phyloP scores from a whole-genome alignment of 1,140 invertebrate genomes.

The Schlechtendalia chinensis region DNA sequence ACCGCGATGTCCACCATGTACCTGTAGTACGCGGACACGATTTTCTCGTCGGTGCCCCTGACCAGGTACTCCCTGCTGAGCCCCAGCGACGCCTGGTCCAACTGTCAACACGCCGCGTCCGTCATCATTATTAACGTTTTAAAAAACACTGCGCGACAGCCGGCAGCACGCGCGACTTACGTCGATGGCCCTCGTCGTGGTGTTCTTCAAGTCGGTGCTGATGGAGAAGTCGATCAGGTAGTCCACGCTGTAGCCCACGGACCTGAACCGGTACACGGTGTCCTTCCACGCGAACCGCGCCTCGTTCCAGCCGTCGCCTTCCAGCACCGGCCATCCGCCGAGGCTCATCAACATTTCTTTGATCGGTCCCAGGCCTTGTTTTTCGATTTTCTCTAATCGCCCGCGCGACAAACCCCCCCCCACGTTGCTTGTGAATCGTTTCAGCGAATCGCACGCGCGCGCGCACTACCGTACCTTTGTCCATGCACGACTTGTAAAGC shows the following conservation, averaged over 20 bases:
- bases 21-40: slow-evolving; percentile 75
- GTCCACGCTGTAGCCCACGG: slow-evolving; percentile 79
- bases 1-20: slow-evolving; percentile 87
- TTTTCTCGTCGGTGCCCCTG: slow-evolving; percentile 75
- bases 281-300: slow-evolving; percentile 76
- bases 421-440: too few relatives aligned
- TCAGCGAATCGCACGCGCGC: too few relatives aligned
- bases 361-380: slow-evolving; percentile 69
- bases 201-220: slow-evolving; percentile 87
- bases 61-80: slow-evolving; percentile 85
- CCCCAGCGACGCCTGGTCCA: slow-evolving; percentile 89
- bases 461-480: too few relatives aligned
- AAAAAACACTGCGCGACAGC: too few relatives aligned
- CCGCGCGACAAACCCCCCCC: too few relatives aligned
- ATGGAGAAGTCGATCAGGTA: slow-evolving; percentile 92
- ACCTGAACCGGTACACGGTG: slow-evolving; percentile 76
- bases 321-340: slow-evolving; percentile 87
- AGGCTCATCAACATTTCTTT: slow-evolving; percentile 69
- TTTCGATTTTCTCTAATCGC: slow-evolving; percentile 73
- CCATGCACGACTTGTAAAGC: slow-evolving; percentile 81
- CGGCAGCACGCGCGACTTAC: slow-evolving; percentile 62
- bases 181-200: slow-evolving; percentile 79
- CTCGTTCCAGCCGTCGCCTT: slow-evolving; percentile 72
- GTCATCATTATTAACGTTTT: too few relatives aligned
- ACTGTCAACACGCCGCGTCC: slow-evolving; percentile 58